Evolutionary conservation across 2,797 vertebrate species (phyloP).

Genomic region (Loriculus beryllinus): DNA sequence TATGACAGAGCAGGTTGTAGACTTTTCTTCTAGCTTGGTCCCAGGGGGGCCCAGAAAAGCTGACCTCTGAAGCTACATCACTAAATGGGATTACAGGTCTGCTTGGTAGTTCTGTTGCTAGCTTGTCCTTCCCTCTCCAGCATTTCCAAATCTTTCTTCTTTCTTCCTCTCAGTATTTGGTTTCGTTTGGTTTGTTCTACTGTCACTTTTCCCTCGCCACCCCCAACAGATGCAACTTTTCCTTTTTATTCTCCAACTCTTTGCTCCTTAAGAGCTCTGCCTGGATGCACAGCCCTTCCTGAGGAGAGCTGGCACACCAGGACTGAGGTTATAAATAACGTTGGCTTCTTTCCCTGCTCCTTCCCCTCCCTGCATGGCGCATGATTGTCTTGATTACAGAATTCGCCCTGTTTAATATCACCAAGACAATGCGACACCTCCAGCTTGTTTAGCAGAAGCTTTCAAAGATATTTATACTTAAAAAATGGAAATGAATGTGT

Average conservation of each 20-base stretch:
- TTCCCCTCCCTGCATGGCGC: not conserved
- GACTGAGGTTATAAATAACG: constrained; percentile 52
- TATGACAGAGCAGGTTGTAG: not conserved
- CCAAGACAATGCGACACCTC: constrained; percentile 11
- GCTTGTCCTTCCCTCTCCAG: not conserved
- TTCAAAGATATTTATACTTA: constrained; percentile 7
- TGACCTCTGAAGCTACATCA: not conserved
- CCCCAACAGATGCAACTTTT: constrained; percentile 12
- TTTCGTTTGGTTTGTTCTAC: not conserved
- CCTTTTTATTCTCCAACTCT: not conserved
- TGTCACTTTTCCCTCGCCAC: not conserved
- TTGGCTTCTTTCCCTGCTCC: constrained; percentile 41
- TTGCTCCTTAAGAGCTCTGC: constrained; percentile 11
- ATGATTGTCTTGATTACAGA: not conserved
- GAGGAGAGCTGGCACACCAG: constrained; percentile 51
- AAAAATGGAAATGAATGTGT: not conserved
- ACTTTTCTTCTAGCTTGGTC: not conserved
- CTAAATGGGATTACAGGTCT: not conserved
- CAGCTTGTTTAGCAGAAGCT: constrained; percentile 17
- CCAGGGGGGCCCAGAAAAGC: not conserved
- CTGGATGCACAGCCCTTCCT: constrained; percentile 40
- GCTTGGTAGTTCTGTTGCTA: not conserved
- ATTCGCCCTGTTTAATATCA: constrained; percentile 21
- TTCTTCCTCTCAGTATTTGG: not conserved
- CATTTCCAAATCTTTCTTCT: not conserved